Evolutionary conservation across 1,140 invertebrate genomes (phyloP).

Genomic region (Sycophila sp.): DNA sequence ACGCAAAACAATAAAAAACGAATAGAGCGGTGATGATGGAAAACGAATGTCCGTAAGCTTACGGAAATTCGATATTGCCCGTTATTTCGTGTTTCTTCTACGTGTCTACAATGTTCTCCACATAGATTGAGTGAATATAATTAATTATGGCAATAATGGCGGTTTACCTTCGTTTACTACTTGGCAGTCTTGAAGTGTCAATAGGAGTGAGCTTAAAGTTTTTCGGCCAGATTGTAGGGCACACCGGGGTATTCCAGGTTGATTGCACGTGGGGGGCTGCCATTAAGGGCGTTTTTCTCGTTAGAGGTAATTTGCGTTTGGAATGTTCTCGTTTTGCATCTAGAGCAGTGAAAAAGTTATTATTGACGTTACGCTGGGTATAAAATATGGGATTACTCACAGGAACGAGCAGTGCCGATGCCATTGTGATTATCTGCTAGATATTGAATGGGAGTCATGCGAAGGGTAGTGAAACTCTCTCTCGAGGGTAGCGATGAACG

Average conservation of each 20-base stretch:
- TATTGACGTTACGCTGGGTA: not conserved
- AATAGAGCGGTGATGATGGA: too few relatives aligned
- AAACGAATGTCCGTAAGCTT: too few relatives aligned
- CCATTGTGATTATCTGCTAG: constrained; percentile 31
- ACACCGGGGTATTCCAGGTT: constrained; percentile 54
- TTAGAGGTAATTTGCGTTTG: constrained; percentile 42
- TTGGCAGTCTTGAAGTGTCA: constrained; percentile 54
- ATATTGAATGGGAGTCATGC: constrained; percentile 56
- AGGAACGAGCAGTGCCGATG: not conserved
- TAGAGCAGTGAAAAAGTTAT: constrained; percentile 18
- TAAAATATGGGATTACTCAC: not conserved
- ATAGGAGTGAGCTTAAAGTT: constrained; percentile 61
- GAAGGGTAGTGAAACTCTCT: constrained; percentile 62
- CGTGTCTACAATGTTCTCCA: too few relatives aligned
- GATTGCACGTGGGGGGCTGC: constrained; percentile 48
- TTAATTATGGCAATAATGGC: too few relatives aligned
- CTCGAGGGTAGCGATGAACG: constrained; percentile 57
- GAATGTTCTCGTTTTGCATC: constrained; percentile 44
- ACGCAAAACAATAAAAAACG: too few relatives aligned
- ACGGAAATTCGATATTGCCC: too few relatives aligned
- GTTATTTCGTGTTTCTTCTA: too few relatives aligned
- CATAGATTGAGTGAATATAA: too few relatives aligned
- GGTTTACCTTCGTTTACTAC: constrained; percentile 55
- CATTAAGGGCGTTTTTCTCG: constrained; percentile 42
- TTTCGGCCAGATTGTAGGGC: constrained; percentile 54